Conservation (phyloP, 30 jellyfish, hydroid and myxozoan species). For the Hydractinia echinata region DNA sequence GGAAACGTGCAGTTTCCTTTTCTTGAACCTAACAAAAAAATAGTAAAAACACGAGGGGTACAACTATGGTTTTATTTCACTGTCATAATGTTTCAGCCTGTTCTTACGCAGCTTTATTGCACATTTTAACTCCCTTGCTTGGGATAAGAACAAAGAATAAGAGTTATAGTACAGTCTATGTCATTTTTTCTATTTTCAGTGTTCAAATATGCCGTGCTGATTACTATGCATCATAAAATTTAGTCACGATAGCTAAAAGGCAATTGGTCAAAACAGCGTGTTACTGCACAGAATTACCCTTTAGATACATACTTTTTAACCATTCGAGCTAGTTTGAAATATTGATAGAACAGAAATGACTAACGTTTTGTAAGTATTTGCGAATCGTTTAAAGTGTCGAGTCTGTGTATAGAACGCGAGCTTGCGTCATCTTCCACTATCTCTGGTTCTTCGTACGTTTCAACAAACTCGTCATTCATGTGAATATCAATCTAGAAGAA, state of each 20-base stretch:
- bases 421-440: background rate
- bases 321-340: too few relatives aligned
- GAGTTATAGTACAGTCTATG: too few relatives aligned
- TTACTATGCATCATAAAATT: too few relatives aligned
- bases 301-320: too few relatives aligned
- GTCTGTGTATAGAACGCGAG: background rate
- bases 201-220: too few relatives aligned
- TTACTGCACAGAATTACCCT: background rate
- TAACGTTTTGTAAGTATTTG: background rate
- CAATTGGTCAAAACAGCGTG: background rate
- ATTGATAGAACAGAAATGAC: background rate
- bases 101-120: too few relatives aligned
- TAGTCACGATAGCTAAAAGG: background rate
- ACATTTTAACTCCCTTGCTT: too few relatives aligned
- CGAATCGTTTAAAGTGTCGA: background rate
- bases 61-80: too few relatives aligned
- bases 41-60: background rate
- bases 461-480: constrained; percentile 64
- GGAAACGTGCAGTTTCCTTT: constrained; percentile 77
- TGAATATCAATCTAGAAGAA: constrained; percentile 37
- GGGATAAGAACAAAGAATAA: too few relatives aligned
- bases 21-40: constrained; percentile 29
- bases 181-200: too few relatives aligned
- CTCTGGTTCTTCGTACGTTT: constrained; percentile 42
- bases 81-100: too few relatives aligned